Evolutionary conservation across 2,113 vertebrate genomes (phyloP), one percentile per base, ranked within the genome.

Genomic region (Crotophaga sulcirostris): DNA sequence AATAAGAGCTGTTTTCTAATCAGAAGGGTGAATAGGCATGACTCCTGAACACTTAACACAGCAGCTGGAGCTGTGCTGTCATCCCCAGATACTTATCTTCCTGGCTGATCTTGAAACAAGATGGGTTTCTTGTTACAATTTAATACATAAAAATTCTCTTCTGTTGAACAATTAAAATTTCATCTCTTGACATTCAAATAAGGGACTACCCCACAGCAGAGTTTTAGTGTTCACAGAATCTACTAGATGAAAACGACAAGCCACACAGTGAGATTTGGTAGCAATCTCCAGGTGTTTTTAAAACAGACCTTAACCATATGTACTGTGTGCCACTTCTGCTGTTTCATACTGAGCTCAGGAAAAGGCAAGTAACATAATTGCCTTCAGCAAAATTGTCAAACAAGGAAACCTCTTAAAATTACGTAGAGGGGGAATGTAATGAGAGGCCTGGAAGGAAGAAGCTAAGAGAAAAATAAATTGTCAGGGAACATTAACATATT

Each of bases 301-400:
- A 75, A 92, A 84, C 62, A 79, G 80, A 79, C 82, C 69, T 73
- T 84, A 84, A 81, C 89, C 66, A 58, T 91, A 87, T 75, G 77
- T 59, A 78, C 34, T 31, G 52, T 25, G 52, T 87, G 76, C 74
- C 84, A 52, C 64, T 94, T 94, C 76, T 87, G 72, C 84, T 89
- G 52, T 69, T 93, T 74, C 68, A 78, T 56, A 60, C 18, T 59
- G 80, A 91, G 64, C 66, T 94, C 59, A 75, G 87, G 84, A 91
- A 89, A 94, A 93, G 49, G 93, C 31, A 75, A 91, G 77, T 52
- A 92, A 77, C 89, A 60, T 87, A 87, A 93, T 79, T 93, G 93
- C 92, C 92, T 95, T 94, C 78, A 94, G 87, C 77, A 87, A 84
- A 92, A 91, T 64, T 91, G 74, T 96, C 84, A 95, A 64, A 84